These are phyloP conservation scores for Brachionus asplanchnoidis DNA, from an alignment of 1,140 invertebrate genomes.

Conservation along the genomic window DNA sequence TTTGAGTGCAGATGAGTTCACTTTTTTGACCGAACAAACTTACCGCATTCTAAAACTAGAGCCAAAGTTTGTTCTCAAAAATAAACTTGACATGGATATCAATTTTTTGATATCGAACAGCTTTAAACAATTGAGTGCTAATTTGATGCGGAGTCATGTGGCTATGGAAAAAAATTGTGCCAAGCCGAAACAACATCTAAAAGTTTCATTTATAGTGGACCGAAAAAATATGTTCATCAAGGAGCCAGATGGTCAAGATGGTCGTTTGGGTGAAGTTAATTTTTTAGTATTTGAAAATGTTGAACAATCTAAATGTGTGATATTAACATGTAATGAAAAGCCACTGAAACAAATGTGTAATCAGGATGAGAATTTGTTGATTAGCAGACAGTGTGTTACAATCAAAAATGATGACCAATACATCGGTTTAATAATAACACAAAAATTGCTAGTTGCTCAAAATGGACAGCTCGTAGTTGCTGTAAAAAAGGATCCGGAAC, in stretches of 20 bases:
- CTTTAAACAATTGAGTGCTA: not conserved
- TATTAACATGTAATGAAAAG: slow-evolving; percentile 7
- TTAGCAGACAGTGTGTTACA: slow-evolving; percentile 17
- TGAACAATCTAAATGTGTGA: slow-evolving; percentile 17
- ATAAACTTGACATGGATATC: not conserved
- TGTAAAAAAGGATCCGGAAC: not conserved
- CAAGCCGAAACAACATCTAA: not conserved
- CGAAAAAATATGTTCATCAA: not conserved
- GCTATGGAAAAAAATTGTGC: not conserved
- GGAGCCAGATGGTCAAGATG: not conserved
- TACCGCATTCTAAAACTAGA: not conserved
- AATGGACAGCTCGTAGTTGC: not conserved
- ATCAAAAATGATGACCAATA: not conserved
- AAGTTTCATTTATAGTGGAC: not conserved
- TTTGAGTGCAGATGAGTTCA: not conserved
- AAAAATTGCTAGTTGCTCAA: slow-evolving; percentile 17
- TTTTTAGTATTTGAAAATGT: not conserved
- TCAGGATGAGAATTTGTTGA: slow-evolving; percentile 15
- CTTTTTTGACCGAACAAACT: not conserved
- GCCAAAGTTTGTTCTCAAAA: slow-evolving; percentile 13
- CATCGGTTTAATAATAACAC: not conserved
- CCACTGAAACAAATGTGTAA: slow-evolving; percentile 18
- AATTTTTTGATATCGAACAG: not conserved
- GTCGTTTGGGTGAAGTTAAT: not conserved
- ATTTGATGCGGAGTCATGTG: not conserved